Conservation (phyloP, 2,888 invertebrate species). For the Lamellibrachia satsuma region DNA sequence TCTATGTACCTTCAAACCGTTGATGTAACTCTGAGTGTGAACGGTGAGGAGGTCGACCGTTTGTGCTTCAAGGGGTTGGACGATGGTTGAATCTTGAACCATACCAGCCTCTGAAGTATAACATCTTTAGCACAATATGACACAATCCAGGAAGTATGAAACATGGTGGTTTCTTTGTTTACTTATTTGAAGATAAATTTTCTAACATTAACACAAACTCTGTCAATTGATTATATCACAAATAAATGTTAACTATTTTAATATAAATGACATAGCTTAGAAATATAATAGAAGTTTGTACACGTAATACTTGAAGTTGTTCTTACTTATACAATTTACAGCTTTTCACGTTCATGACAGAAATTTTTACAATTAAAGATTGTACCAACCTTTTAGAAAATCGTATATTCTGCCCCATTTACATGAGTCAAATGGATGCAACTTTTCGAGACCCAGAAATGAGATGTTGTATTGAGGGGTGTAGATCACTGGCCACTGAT, state of each 20-base stretch:
- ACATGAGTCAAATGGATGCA: conserved; percentile 87
- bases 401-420: conserved; percentile 82
- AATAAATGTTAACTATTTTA: no score
- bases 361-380: conserved; percentile 17
- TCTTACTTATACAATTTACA: conserved; percentile 20
- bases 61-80: conserved; percentile 78
- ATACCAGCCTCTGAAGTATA: conserved; percentile 71
- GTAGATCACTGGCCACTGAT: conserved; percentile 83
- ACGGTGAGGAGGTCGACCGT: conserved; percentile 79
- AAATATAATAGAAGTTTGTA: not conserved
- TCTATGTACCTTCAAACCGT: conserved; percentile 73
- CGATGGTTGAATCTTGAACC: conserved; percentile 73
- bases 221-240: no score
- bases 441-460: conserved; percentile 82
- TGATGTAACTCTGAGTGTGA: conserved; percentile 80
- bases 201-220: no score
- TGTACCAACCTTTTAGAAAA: conserved; percentile 63
- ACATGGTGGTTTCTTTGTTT: no score
- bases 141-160: no score
- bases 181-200: no score
- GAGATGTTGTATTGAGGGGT: conserved; percentile 79
- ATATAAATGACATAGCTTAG: no score
- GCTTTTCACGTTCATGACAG: not conserved
- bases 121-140: not conserved
- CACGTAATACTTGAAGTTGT: not conserved